Base-by-base conservation (phyloP, 2,888 invertebrate genomes). In the Cartodere bifasciata region DNA sequence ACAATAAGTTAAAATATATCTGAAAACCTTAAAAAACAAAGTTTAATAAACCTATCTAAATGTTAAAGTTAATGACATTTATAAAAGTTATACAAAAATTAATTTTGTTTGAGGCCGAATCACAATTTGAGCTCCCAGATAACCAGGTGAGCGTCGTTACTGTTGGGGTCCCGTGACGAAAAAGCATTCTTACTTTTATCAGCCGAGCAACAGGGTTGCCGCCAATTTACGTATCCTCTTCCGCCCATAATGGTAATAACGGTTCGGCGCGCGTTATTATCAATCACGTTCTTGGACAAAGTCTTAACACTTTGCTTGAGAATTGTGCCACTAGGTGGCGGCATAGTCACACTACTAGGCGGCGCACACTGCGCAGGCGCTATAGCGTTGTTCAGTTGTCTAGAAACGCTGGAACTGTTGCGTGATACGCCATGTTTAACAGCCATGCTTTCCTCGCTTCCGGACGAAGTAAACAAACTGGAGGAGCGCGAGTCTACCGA, bases 51-150 rank as follows among this genome's bases (percentile, higher is more conserved):
- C 33, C 34, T 38, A 43, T 44, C 43, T 41, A 43, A 41, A 43
- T 39, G 7, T 24, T 25, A 27, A 9, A 23, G 9, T 29, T 22
- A 45, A 42, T 40, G 42, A 44, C 43, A 47, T 42, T 47, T 44
- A 41, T 44, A 39, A 34, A 41, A n/a, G 28, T 35, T 42, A 42
- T 38, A 37, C 39, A 42, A 43, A 42, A 38, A 7, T 7, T 23
- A 7, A 5, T 27, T 10, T 14, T 27, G 27, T 10, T 12, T 40
- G 41, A 40, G 28, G 31, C 36, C 39, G 40, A 36, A 64, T 74
- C 72, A 78, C 67, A 78, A 71, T 53, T 82, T 83, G 63, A 80
- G 76, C 60, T 91, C 90, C 88, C 90, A 90, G 28, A 90, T 72
- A 39, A 88, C 79, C 49, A 90, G 77, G 61, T 88, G 85, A 10